These are phyloP conservation scores for Thera britannica DNA, from an alignment of 2,888 invertebrate genomes.

Conservation along the genomic window DNA sequence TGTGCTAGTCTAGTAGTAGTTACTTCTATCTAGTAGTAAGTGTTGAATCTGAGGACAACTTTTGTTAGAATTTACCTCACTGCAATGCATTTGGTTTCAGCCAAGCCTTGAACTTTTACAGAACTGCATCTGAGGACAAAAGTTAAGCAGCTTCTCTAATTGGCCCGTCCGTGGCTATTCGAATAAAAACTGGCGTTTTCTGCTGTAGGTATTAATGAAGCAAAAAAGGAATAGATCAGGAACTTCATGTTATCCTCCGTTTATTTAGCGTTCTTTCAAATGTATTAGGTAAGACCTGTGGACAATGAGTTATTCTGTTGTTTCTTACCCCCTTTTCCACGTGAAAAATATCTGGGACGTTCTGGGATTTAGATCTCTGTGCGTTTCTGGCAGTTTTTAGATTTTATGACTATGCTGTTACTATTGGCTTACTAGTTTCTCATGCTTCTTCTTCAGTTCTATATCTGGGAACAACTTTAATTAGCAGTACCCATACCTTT, in stretches of 20 bases:
- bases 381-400: neutral
- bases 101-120: neutral
- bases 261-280: neutral
- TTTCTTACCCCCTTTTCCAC: neutral
- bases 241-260: neutral
- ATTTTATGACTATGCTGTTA: neutral
- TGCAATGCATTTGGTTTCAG: neutral
- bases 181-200: neutral
- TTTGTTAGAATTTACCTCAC: neutral
- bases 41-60: neutral
- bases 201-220: neutral
- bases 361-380: neutral
- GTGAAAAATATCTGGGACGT: neutral
- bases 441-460: neutral
- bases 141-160: neutral
- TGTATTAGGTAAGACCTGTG: neutral
- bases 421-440: slow-evolving; percentile 1
- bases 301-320: neutral
- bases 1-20: no score
- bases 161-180: neutral
- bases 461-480: slow-evolving; percentile 1
- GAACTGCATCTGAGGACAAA: neutral
- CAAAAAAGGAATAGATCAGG: neutral
- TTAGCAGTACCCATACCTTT: neutral
- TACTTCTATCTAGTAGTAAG: no score